phyloP scores from a whole-genome alignment of 2,797 vertebrate species.

The Strix occidentalis region DNA sequence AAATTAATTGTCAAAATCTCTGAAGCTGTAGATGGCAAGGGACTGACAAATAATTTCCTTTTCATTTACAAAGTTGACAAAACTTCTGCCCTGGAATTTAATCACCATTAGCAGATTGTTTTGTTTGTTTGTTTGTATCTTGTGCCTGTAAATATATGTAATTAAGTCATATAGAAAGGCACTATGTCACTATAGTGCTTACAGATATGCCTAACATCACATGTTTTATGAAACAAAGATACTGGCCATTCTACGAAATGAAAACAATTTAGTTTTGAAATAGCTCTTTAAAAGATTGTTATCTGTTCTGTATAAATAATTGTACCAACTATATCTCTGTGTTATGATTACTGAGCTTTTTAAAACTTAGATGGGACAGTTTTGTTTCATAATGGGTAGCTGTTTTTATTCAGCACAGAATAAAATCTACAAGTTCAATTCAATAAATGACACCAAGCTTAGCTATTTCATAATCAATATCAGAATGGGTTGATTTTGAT shows the following conservation, averaged over 20 bases:
- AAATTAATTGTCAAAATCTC: not conserved
- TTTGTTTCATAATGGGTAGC: not conserved
- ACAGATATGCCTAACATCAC: not conserved
- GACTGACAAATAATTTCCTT: not conserved
- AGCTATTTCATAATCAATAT: not conserved
- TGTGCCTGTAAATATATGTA: not conserved
- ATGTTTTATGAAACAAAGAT: not conserved
- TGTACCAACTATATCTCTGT: not conserved
- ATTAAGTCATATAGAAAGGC: not conserved
- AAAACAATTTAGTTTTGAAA: not conserved
- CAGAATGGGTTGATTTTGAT: not conserved
- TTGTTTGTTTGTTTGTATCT: not conserved
- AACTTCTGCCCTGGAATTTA: not conserved
- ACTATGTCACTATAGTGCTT: not conserved
- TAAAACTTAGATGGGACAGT: not conserved
- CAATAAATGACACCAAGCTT: not conserved
- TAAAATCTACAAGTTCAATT: not conserved
- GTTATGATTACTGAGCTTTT: not conserved
- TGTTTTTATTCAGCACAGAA: not conserved
- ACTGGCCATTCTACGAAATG: not conserved
- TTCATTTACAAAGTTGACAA: not conserved
- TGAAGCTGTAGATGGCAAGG: not conserved
- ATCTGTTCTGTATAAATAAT: not conserved
- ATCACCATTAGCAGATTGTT: not conserved
- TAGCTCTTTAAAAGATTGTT: not conserved